Conservation (phyloP, 2,797 vertebrate genomes). For the Gymnodraco acuticeps region DNA sequence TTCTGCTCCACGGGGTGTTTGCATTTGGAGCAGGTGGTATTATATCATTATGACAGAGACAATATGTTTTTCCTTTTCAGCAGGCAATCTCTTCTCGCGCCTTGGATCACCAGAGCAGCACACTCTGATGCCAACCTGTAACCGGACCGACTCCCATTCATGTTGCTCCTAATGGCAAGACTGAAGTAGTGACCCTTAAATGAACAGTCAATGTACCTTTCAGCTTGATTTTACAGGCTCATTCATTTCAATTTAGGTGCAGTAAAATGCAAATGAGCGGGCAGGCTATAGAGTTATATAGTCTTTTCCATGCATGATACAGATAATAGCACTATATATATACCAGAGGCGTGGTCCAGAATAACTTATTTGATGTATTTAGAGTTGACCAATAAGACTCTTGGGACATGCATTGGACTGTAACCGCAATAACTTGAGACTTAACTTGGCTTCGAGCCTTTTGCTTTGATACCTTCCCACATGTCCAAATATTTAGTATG, state of each 20-base stretch:
- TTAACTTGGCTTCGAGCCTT: too few relatives aligned
- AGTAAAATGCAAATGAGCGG: conserved; percentile 35
- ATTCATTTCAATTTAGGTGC: conserved; percentile 22
- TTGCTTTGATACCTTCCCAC: too few relatives aligned
- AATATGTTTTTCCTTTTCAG: conserved; percentile 76
- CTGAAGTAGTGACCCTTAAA: conserved; percentile 27
- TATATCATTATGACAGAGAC: conserved; percentile 71
- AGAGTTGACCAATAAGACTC: too few relatives aligned
- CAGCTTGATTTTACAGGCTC: conserved; percentile 30
- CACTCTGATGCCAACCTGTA: conserved; percentile 36
- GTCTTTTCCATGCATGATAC: conserved; percentile 13
- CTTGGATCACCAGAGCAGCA: conserved; percentile 42
- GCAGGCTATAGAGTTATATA: conserved; percentile 16
- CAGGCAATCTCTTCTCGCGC: conserved; percentile 53
- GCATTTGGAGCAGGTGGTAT: conserved; percentile 55
- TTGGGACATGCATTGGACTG: too few relatives aligned
- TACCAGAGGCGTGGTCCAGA: too few relatives aligned
- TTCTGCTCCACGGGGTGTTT: conserved; percentile 52
- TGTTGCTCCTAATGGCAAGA: conserved; percentile 20
- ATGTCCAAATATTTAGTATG: too few relatives aligned
- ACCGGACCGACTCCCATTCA: conserved; percentile 48
- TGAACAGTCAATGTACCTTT: conserved; percentile 18
- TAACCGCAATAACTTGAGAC: too few relatives aligned
- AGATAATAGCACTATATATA: neutral
- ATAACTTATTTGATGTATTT: too few relatives aligned